Evolutionary conservation across 2,797 vertebrate genomes (phyloP).

Genomic region (Gymnopithys bicolor): DNA sequence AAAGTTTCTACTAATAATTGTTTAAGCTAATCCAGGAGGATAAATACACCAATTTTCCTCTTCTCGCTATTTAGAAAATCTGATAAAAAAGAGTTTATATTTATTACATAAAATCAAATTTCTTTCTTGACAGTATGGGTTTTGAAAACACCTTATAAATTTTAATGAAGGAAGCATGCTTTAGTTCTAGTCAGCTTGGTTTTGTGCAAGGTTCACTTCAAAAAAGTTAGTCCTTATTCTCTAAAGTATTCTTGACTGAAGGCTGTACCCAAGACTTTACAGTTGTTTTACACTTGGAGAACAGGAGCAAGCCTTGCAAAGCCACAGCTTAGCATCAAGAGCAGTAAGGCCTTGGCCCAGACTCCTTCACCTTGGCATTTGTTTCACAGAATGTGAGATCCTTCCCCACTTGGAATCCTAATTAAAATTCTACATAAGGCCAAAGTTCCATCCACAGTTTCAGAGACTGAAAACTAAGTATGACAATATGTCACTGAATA

Average conservation of each 20-base stretch:
- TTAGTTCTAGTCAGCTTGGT: not conserved
- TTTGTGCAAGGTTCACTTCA: not conserved
- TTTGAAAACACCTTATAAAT: not conserved
- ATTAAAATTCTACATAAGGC: not conserved
- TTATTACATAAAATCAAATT: not conserved
- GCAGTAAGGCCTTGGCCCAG: not conserved
- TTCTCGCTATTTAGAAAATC: not conserved
- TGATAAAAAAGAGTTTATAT: not conserved
- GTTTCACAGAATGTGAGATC: fast-evolving
- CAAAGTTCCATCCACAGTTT: not conserved
- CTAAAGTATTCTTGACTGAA: not conserved
- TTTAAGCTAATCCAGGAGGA: not conserved
- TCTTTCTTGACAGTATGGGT: not conserved
- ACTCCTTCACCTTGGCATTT: not conserved
- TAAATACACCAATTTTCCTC: not conserved
- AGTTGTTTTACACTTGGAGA: not conserved
- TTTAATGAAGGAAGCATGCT: not conserved
- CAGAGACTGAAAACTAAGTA: not conserved
- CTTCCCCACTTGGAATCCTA: not conserved
- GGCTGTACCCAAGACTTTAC: not conserved
- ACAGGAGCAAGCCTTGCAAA: not conserved
- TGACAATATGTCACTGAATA: not conserved
- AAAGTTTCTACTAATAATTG: not conserved
- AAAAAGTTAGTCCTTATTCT: not conserved
- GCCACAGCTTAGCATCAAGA: not conserved